phyloP scores from a whole-genome alignment of 2,113 vertebrate species.

The Carassius auratus region DNA sequence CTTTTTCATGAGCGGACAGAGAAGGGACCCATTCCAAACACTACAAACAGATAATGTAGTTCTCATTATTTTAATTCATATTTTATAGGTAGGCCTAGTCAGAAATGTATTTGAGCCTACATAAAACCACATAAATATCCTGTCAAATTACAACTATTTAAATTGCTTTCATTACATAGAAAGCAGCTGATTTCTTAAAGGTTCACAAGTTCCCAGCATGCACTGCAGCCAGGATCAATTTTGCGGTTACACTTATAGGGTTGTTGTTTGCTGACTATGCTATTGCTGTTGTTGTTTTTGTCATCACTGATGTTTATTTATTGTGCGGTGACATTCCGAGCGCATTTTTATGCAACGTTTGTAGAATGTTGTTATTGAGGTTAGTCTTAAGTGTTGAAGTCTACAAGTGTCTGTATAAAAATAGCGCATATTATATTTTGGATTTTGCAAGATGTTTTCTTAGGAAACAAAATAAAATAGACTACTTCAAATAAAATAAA shows the following conservation, averaged over 20 bases:
- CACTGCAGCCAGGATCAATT: background rate
- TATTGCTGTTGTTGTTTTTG: background rate
- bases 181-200: background rate
- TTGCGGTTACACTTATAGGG: background rate
- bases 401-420: background rate
- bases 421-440: background rate
- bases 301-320: background rate
- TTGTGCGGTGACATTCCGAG: background rate
- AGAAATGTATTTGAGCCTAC: background rate
- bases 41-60: conserved; percentile 29
- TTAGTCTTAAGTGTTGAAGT: background rate
- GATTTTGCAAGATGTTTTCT: background rate
- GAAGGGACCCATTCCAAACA: conserved; percentile 8
- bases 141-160: background rate
- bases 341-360: background rate
- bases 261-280: background rate
- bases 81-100: background rate
- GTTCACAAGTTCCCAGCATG: conserved; percentile 13
- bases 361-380: background rate
- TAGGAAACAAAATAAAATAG: background rate
- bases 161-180: background rate
- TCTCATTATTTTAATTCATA: conserved; percentile 7
- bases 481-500: background rate
- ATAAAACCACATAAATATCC: background rate
- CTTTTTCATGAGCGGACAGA: conserved; percentile 32